A percentile compares a stretch with the other conserved stretches of the same genome.
phyloP scores from a whole-genome alignment of 2,888 invertebrate genomes.

The Amphipoea oculea region DNA sequence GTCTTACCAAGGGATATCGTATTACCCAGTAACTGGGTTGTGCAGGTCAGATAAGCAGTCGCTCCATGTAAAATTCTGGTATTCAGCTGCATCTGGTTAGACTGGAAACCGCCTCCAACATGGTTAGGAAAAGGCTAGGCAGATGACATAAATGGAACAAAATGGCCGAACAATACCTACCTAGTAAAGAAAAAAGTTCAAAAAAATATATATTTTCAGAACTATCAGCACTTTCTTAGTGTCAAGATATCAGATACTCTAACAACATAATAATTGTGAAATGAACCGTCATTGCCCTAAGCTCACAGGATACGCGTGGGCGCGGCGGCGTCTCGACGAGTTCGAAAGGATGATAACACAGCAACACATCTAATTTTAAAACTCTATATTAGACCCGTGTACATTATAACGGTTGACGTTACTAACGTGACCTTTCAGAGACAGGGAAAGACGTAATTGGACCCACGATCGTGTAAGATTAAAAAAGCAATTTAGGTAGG shows the following conservation, averaged over 20 bases:
- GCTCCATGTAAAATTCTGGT: too few relatives aligned
- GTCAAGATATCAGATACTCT: slow-evolving; percentile 6
- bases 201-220: not conserved
- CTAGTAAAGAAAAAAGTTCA: not conserved
- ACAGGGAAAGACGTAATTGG: slow-evolving; percentile 21
- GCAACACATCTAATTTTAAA: slow-evolving; percentile 54
- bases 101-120: too few relatives aligned
- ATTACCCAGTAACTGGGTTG: too few relatives aligned
- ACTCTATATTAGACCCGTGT: slow-evolving; percentile 16
- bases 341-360: slow-evolving; percentile 29
- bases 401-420: slow-evolving; percentile 37
- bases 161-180: not conserved
- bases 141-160: not conserved
- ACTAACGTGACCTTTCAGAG: slow-evolving; percentile 27
- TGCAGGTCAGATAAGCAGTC: too few relatives aligned
- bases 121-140: not conserved
- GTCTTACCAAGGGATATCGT: too few relatives aligned
- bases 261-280: slow-evolving; percentile 58
- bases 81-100: too few relatives aligned
- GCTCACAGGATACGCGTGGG: slow-evolving; percentile 52
- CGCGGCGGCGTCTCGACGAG: slow-evolving; percentile 51
- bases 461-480: slow-evolving; percentile 10
- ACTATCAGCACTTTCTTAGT: not conserved
- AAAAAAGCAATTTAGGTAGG: slow-evolving; percentile 24
- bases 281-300: slow-evolving; percentile 52